Evolutionary conservation across 2,113 vertebrate species (phyloP).

Genomic region (Copsychus sechellarum): DNA sequence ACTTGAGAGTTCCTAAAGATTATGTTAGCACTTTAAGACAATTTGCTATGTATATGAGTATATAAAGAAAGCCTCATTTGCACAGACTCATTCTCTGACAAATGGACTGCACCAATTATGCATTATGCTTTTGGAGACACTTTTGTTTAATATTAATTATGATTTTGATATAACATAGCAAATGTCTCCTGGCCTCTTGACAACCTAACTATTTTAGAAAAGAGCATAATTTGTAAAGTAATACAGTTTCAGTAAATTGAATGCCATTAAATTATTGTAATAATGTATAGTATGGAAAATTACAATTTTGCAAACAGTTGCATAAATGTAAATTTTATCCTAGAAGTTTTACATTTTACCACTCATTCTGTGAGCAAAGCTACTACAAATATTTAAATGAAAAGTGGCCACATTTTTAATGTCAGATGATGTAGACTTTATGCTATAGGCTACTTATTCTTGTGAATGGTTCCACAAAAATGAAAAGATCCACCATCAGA

Average conservation of each 20-base stretch:
- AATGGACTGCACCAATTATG: not conserved
- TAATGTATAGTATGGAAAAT: not conserved
- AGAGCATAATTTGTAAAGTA: not conserved
- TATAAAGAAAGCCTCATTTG: not conserved
- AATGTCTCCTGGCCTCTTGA: not conserved
- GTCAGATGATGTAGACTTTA: not conserved
- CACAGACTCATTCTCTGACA: not conserved
- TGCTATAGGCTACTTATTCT: not conserved
- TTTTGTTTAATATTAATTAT: slow-evolving; percentile 45
- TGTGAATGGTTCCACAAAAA: not conserved
- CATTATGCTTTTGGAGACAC: not conserved
- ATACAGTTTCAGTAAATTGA: not conserved
- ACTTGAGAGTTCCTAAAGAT: slow-evolving; percentile 3
- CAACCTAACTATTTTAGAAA: slow-evolving; percentile 11
- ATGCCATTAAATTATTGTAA: not conserved
- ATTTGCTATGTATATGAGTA: not conserved
- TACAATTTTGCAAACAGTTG: not conserved
- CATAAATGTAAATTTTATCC: not conserved
- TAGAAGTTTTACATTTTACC: not conserved
- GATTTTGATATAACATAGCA: slow-evolving; percentile 12
- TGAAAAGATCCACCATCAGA: not conserved
- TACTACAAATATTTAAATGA: not conserved
- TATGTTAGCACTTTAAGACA: not conserved
- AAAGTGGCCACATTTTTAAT: not conserved
- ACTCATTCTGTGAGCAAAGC: not conserved